Conservation (phyloP, 2,888 invertebrate species). For the Rhamnusium bicolor region DNA sequence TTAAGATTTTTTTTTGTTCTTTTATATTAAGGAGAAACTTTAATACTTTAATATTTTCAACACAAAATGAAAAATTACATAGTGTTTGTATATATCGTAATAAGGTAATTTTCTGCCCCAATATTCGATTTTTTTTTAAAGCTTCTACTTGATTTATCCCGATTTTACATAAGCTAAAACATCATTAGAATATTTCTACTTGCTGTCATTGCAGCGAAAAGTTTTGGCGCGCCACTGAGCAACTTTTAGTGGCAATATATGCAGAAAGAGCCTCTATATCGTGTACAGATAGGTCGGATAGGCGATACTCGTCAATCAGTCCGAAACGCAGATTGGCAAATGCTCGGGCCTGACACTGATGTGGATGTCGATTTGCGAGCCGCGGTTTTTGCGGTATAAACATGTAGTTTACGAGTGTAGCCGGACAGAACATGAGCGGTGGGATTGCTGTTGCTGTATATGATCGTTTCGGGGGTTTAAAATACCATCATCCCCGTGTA, state of each 20-base stretch:
- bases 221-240: constrained; percentile 43
- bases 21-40: too few relatives aligned
- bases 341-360: constrained; percentile 68
- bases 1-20: too few relatives aligned
- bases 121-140: too few relatives aligned
- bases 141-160: too few relatives aligned
- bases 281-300: constrained; percentile 35
- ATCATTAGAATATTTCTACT: too few relatives aligned
- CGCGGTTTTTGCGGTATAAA: constrained; percentile 73
- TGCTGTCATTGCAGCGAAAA: neutral
- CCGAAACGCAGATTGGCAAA: constrained; percentile 69
- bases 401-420: constrained; percentile 71
- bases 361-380: constrained; percentile 71
- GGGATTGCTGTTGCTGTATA: constrained; percentile 66
- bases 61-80: too few relatives aligned
- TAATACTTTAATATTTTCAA: too few relatives aligned
- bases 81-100: too few relatives aligned
- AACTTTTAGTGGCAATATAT: constrained; percentile 48
- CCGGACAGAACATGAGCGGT: constrained; percentile 69
- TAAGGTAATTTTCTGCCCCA: too few relatives aligned
- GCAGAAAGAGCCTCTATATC: constrained; percentile 44
- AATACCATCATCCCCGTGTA: constrained; percentile 62
- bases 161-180: too few relatives aligned
- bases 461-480: constrained; percentile 68
- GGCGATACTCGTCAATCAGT: constrained; percentile 68